A percentile compares a stretch with the other conserved stretches of the same genome.
Evolutionary conservation across 1,140 invertebrate species (phyloP).

Genomic region (Caenorhabditis latens): DNA sequence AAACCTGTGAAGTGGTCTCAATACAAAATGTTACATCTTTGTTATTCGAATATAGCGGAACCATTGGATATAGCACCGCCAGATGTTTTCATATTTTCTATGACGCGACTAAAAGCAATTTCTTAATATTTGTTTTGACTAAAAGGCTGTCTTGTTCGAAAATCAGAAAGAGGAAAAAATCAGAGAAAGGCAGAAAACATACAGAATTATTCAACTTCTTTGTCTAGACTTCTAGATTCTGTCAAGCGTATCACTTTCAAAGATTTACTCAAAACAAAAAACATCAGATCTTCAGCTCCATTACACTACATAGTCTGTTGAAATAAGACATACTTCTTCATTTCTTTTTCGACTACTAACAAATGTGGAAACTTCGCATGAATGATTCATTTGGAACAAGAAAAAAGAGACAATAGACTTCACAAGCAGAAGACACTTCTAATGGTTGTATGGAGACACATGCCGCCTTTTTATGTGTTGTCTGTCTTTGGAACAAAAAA

Average conservation of each 20-base stretch:
- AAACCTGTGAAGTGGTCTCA: no score
- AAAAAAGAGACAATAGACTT: conserved; percentile 52
- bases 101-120: neutral
- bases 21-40: neutral
- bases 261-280: neutral
- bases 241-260: neutral
- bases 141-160: neutral
- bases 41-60: neutral
- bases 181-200: neutral
- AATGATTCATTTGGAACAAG: conserved; percentile 51
- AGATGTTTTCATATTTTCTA: neutral
- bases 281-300: neutral
- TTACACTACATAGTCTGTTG: neutral
- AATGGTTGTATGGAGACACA: conserved; percentile 33
- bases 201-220: neutral
- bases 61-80: neutral
- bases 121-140: neutral
- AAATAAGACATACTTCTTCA: neutral
- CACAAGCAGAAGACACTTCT: neutral
- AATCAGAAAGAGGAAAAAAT: no score
- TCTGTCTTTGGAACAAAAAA: conserved; percentile 10
- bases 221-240: no score
- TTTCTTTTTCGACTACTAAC: conserved; percentile 17
- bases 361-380: conserved; percentile 28
- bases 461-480: conserved; percentile 8